These are phyloP conservation scores for Poeciliopsis turneri DNA, from an alignment of 2,797 vertebrate species.

Conservation along the genomic window DNA sequence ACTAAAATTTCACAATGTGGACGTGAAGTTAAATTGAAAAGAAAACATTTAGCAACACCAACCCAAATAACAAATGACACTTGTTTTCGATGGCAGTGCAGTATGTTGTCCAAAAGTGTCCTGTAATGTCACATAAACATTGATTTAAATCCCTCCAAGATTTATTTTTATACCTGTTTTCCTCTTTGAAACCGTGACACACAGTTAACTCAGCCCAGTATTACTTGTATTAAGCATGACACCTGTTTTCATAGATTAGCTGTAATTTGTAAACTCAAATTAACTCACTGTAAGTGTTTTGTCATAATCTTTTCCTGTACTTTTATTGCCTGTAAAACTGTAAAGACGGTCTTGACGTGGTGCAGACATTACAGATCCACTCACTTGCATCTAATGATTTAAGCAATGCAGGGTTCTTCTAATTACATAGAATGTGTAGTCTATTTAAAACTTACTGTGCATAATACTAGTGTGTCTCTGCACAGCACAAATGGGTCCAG, in stretches of 20 bases:
- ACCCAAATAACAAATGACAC: not conserved
- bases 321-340: not conserved
- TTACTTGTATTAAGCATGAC: slow-evolving; percentile 9
- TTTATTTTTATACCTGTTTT: not conserved
- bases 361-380: not conserved
- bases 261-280: not conserved
- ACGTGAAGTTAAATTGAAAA: not conserved
- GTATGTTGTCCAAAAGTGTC: not conserved
- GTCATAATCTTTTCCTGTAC: not conserved
- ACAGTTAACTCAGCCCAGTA: slow-evolving; percentile 12
- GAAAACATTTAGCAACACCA: not conserved
- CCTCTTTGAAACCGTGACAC: not conserved
- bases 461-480: not conserved
- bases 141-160: not conserved
- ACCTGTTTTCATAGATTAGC: not conserved
- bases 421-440: not conserved
- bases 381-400: not conserved
- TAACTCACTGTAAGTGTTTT: not conserved
- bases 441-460: not conserved
- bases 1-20: not conserved
- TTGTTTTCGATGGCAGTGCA: not conserved
- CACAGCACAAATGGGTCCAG: not conserved
- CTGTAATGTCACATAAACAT: not conserved
- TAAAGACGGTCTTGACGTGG: not conserved
- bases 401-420: not conserved